Base-by-base conservation (phyloP, 2,113 vertebrate species). In the Pholis gunnellus region DNA sequence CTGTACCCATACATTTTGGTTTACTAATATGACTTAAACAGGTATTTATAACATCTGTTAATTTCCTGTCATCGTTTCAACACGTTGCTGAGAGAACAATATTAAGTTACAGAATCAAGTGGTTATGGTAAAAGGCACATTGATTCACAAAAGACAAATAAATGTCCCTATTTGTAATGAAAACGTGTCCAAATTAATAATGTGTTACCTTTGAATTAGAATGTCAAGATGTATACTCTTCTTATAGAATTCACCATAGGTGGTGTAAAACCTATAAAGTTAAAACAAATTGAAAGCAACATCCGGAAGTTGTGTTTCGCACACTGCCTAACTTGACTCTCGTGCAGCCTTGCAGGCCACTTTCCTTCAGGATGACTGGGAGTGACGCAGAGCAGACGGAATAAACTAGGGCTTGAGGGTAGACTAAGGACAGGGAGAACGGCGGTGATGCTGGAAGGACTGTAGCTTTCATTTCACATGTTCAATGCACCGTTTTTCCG, bases 361-460 rank as follows among this genome's bases (percentile, higher is more conserved):
- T 71, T 63, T 81, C 82, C 86, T 84, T 67, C 59, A 61, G 83
- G 84, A 90, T 82, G 87, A 84, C 78, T 83, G 83, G 78, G 86
- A 91, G 94, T 93, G 93, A 95, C 93, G 92, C 92, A 94, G 94
- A 83, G 87, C 85, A 79, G 73, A 87, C 71, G 56, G 90, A 59
- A 89, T 84, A 89, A 87, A 85, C 75, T 74, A 89, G 90, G 79
- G 80, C 67, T 84, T 60, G 75, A 91, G 56, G 77, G 77, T 79
- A 78, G 54, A n/a, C n/a, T 56, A 9, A 82, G 82, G 88, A 83
- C 78, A 59, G 75, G 72, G 42, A 65, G 78, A 34, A 74, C 64
- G 77, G 71, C 71, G 83, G 89, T 81, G 89, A 94, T 81, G 91
- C 90, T 81, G 79, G 85, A 60, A 52, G 76, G 68, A 74, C 42